Percentiles rank a stretch among this genome's conserved stretches.
These are phyloP conservation scores for Hydropsyche tenuis DNA, from an alignment of 1,140 invertebrate genomes.

Conservation along the genomic window DNA sequence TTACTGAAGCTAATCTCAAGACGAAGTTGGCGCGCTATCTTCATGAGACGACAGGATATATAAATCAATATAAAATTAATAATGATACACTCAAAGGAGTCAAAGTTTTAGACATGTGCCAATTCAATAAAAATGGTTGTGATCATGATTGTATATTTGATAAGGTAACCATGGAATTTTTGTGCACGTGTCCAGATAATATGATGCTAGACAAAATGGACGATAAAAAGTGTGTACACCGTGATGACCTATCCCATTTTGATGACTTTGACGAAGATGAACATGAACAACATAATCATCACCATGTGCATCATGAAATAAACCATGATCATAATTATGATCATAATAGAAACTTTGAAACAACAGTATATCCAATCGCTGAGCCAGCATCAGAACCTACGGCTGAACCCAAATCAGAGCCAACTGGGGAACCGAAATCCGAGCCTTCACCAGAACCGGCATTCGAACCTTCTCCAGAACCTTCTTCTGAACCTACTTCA, in stretches of 20 bases:
- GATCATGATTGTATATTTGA: conserved; percentile 79
- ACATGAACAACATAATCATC: conserved; percentile 50
- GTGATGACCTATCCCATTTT: conserved; percentile 1
- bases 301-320: conserved; percentile 47
- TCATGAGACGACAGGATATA: conserved; percentile 59
- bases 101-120: conserved; percentile 74
- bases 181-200: conserved; percentile 73
- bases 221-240: conserved; percentile 37
- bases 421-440: conserved; percentile 45
- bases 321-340: conserved; percentile 36
- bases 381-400: conserved; percentile 51
- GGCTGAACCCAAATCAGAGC: conserved; percentile 52
- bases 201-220: conserved; percentile 56
- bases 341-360: conserved; percentile 45
- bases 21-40: conserved; percentile 61
- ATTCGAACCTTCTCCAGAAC: conserved; percentile 45
- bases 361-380: conserved; percentile 24
- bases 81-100: conserved; percentile 58
- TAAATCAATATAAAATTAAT: conserved; percentile 63
- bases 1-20: conserved; percentile 62
- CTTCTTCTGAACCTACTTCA: conserved; percentile 51
- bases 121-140: conserved; percentile 76
- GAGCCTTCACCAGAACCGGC: conserved; percentile 43
- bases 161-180: conserved; percentile 66
- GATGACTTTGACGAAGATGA: conserved; percentile 9